A percentile compares a stretch with the other conserved stretches of the same genome.
These are phyloP conservation scores for Coenonympha arcania DNA, from an alignment of 2,888 invertebrate species.

Conservation along the genomic window DNA sequence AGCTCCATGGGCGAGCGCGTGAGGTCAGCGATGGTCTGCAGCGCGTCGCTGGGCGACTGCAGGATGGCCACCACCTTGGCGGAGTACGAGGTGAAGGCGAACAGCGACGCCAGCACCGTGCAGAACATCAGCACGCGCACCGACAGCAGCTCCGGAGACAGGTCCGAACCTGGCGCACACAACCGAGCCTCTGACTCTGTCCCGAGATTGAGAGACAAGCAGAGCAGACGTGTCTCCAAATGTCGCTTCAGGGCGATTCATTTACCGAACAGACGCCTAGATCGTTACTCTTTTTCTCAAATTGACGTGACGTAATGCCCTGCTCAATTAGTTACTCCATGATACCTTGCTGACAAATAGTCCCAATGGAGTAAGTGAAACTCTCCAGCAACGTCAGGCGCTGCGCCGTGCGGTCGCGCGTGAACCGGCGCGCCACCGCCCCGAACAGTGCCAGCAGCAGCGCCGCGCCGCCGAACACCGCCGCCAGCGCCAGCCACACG, in stretches of 20 bases:
- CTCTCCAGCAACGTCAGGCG: constrained; percentile 56
- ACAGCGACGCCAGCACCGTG: constrained; percentile 70
- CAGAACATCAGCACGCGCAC: constrained; percentile 72
- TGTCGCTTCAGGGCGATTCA: too few species aligned
- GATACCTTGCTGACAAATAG: constrained; percentile 76
- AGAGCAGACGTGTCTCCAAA: too few species aligned
- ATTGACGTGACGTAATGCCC: too few species aligned
- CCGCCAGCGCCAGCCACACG: constrained; percentile 67
- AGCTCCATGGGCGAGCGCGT: constrained; percentile 70
- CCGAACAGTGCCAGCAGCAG: constrained; percentile 33
- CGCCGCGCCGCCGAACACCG: constrained; percentile 33
- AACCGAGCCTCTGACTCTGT: too few species aligned
- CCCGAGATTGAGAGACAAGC: too few species aligned
- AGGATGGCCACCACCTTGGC: constrained; percentile 78
- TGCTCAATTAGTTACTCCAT: too few species aligned
- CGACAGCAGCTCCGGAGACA: constrained; percentile 61
- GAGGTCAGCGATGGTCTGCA: constrained; percentile 72
- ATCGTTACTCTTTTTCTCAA: too few species aligned
- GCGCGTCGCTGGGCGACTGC: constrained; percentile 76
- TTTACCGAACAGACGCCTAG: too few species aligned
- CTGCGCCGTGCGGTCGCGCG: constrained; percentile 17
- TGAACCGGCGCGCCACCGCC: constrained; percentile 33
- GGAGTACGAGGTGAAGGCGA: constrained; percentile 78
- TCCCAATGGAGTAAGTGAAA: constrained; percentile 71
- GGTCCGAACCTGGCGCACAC: constrained; percentile 56